Evolutionary conservation across 2,888 invertebrate species (phyloP), one percentile per base, ranked within the genome.

Genomic region (Calliscelio sp.): DNA sequence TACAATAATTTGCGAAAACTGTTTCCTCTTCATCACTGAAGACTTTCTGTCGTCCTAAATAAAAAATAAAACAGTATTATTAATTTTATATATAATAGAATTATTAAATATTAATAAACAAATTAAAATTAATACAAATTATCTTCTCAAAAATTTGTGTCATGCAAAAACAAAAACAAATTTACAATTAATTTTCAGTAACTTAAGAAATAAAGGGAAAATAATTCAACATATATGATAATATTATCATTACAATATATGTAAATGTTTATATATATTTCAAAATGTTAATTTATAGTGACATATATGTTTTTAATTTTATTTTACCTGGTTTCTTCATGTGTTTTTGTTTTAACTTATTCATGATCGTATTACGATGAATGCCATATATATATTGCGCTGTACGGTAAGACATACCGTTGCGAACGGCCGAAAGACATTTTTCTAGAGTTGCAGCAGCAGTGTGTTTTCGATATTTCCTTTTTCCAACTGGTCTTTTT

Each of bases 1-100:
- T 14, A 20, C 53, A 63, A 20, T 59, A 74, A 10, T 51, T 20
- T 3, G 71, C 16, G 2, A 71, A 59, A 59, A 18, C 5, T 14
- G 28, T 2, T 28, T 71, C 59, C 59, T 71, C 71, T n/a, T 20
- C n/a, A 14, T 71, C 41, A 7, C 11, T 44, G 7, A 70, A 70
- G 11, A 55, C 18, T 1, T 41, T 25, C 16, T 14, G 70, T n/a
- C 24, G 41, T 10, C 70, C n/a, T n/a, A n/a, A n/a, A n/a, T n/a
- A n/a, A n/a, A n/a, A n/a, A n/a, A n/a, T n/a, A n/a, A n/a, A n/a
- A n/a, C n/a, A n/a, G n/a, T n/a, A n/a, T n/a, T n/a, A n/a, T n/a
- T n/a, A n/a, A n/a, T n/a, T n/a, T n/a, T n/a, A n/a, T n/a, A n/a
- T n/a, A n/a, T n/a, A n/a, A n/a, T n/a, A n/a, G n/a, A n/a, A n/a